phyloP scores from a whole-genome alignment of 2,888 invertebrate species.

The Drosophila bunnanda region DNA sequence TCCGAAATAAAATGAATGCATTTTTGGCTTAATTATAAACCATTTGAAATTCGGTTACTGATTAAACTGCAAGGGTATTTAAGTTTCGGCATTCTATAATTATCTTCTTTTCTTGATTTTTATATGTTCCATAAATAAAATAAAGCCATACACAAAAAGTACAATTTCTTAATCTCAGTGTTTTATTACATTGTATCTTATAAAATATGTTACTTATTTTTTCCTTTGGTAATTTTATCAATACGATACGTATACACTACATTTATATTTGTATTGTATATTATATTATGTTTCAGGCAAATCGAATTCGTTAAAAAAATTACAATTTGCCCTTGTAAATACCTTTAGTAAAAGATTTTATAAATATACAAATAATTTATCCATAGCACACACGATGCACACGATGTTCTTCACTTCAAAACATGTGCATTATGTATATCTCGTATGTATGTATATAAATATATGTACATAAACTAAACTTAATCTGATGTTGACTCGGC shows the following conservation, averaged over 20 bases:
- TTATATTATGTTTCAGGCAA: constrained; percentile 68
- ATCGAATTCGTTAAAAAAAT: constrained; percentile 68
- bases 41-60: neutral
- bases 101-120: neutral
- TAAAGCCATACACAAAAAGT: neutral
- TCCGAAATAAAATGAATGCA: neutral
- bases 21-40: neutral
- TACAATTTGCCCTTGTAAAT: constrained; percentile 55
- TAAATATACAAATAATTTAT: constrained; percentile 54
- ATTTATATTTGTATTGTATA: constrained; percentile 60
- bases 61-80: neutral
- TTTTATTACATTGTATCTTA: constrained; percentile 73
- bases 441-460: constrained; percentile 53
- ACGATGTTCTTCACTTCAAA: constrained; percentile 19
- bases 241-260: constrained; percentile 76
- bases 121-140: neutral
- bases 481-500: constrained; percentile 75
- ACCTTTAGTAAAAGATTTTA: constrained; percentile 49
- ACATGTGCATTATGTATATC: constrained; percentile 19
- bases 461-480: constrained; percentile 43
- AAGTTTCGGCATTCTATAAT: neutral
- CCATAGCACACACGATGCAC: constrained; percentile 38
- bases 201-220: constrained; percentile 75
- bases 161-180: constrained; percentile 59
- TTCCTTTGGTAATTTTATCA: constrained; percentile 73